These are phyloP conservation scores for Melitaea athalia DNA, from an alignment of 2,888 invertebrate genomes.

Conservation along the genomic window DNA sequence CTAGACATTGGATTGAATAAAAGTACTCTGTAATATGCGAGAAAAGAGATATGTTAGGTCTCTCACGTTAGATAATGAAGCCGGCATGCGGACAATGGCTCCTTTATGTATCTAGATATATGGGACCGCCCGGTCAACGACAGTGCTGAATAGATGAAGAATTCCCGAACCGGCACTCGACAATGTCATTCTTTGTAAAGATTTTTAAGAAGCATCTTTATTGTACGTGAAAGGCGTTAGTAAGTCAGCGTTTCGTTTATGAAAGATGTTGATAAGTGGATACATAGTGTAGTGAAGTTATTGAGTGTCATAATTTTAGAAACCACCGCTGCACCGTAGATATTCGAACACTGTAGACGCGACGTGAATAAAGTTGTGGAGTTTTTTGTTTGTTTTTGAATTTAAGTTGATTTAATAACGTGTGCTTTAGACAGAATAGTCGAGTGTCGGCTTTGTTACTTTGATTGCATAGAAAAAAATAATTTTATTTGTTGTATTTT, in stretches of 20 bases:
- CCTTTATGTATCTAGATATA: slow-evolving; percentile 50
- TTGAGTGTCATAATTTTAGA: no score
- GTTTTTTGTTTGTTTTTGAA: no score
- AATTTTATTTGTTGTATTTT: no score
- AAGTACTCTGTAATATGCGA: slow-evolving; percentile 23
- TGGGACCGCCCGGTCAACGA: slow-evolving; percentile 39
- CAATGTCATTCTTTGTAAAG: slow-evolving; percentile 42
- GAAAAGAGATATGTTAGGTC: slow-evolving; percentile 55
- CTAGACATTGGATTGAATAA: background rate
- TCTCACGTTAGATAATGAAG: slow-evolving; percentile 61
- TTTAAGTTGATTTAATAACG: no score
- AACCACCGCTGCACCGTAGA: no score
- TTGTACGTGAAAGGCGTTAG: slow-evolving; percentile 9
- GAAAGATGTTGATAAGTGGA: no score
- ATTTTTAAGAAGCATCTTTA: slow-evolving; percentile 9
- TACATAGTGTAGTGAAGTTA: no score
- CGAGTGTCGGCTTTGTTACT: no score
- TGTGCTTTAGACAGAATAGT: no score
- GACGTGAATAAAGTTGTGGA: no score
- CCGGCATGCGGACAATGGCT: slow-evolving; percentile 56
- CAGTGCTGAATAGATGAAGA: slow-evolving; percentile 42
- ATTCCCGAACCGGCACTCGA: slow-evolving; percentile 42
- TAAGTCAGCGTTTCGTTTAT: background rate
- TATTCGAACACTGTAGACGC: no score
- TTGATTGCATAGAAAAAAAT: no score